Evolutionary conservation across 2,888 invertebrate species (phyloP).

Genomic region (Agrypnus murinus): DNA sequence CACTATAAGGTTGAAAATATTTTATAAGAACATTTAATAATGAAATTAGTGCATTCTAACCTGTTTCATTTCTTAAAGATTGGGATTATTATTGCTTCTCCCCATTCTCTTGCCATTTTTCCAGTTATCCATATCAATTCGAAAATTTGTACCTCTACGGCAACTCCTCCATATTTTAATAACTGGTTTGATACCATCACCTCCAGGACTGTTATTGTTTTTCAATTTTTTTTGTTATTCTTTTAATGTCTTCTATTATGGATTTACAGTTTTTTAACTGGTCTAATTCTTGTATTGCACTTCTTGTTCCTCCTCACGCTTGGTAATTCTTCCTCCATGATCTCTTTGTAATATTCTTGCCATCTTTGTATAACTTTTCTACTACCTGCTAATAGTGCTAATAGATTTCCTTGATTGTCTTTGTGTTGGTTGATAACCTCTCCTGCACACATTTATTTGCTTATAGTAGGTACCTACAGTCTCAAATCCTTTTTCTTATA

Average conservation of each 20-base stretch:
- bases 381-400: too few species aligned
- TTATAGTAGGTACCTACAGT: too few species aligned
- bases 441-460: not conserved
- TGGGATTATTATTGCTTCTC: too few species aligned
- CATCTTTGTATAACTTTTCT: not conserved
- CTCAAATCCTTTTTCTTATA: too few species aligned
- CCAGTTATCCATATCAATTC: not conserved
- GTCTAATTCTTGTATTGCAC: not conserved
- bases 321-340: not conserved
- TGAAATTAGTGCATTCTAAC: too few species aligned
- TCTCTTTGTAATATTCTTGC: not conserved
- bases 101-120: too few species aligned
- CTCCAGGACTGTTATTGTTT: not conserved
- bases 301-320: not conserved
- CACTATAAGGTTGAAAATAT: too few species aligned
- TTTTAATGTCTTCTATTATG: constrained; percentile 1
- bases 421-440: not conserved
- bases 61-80: too few species aligned
- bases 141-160: not conserved
- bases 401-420: not conserved
- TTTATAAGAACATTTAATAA: too few species aligned
- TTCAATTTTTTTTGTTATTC: not conserved
- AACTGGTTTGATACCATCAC: not conserved
- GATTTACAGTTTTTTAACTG: not conserved
- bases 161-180: not conserved